Evolutionary conservation across 2,888 invertebrate genomes (phyloP), one percentile per base, ranked within the genome.

Genomic region (Augiades crinisus): DNA sequence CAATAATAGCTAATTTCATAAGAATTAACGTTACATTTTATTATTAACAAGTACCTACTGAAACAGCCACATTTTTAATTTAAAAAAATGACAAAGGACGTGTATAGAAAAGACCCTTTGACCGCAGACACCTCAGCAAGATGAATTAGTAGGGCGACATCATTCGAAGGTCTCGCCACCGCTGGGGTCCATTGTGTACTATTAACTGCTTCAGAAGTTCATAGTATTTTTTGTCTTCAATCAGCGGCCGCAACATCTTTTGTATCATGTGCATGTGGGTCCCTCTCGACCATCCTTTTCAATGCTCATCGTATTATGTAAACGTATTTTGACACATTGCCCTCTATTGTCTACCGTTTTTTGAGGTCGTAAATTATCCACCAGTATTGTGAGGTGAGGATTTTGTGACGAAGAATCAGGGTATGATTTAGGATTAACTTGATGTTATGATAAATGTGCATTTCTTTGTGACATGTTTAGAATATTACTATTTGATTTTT

Each of bases 121-220:
- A 50, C 63, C 62, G 65, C 58, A 65, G 70, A 72, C 68, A 72
- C 66, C 72, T 71, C 64, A 71, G 69, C 71, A 81, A 78, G 75
- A 78, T 80, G 70, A 78, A 82, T 82, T 77, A 80, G 70, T 72
- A 65, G 68, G 71, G 73, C 67, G 69, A 75, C 62, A 72, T 70
- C 73, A 79, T 79, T 78, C 71, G 75, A 67, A 60, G 59, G 61
- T 61, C 62, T 61, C 70, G 64, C 75, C 79, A 78, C 77, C 75
- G 71, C 73, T 70, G 76, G 59, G 71, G 60, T 57, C 66, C 57
- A 69, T 86, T 86, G 76, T 88, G 60, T 56, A 24, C 75, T 85
- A 87, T 86, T 83, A 87, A 88, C 87, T 88, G 83, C 78, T 81
- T 75, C 87, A 86, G 88, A 83, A 88, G 88, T 88, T 86, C 83